Percentiles rank a stretch among this genome's conserved stretches.
These are phyloP conservation scores for Eolophus roseicapilla DNA, from an alignment of 2,113 vertebrate species.

Conservation along the genomic window DNA sequence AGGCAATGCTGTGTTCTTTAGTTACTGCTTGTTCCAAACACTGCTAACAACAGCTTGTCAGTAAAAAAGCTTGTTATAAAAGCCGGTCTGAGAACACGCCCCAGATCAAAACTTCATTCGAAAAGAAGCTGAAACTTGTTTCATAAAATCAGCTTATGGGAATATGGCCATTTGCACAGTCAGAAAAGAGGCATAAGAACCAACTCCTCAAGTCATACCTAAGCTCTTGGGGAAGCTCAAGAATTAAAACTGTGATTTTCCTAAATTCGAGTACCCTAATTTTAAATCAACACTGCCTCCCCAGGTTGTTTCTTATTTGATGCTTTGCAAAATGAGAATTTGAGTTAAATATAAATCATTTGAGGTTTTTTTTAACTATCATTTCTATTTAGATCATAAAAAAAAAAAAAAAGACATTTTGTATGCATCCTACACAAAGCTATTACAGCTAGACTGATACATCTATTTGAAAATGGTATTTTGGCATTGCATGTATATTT, in stretches of 20 bases:
- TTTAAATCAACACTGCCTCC: neutral
- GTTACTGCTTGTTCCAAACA: neutral
- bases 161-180: neutral
- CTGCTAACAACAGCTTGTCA: neutral
- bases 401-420: neutral
- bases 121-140: neutral
- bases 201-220: neutral
- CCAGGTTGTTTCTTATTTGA: neutral
- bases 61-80: neutral
- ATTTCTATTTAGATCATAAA: neutral
- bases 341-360: neutral
- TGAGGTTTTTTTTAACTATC: neutral
- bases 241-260: neutral
- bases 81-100: neutral
- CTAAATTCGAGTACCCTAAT: neutral
- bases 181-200: neutral
- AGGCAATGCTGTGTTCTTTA: neutral
- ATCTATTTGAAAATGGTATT: neutral
- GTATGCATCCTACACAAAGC: neutral
- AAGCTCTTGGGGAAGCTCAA: neutral
- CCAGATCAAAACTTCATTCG: neutral
- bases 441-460: neutral
- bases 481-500: neutral
- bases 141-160: neutral
- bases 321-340: neutral